Evolutionary conservation across 2,797 vertebrate genomes (phyloP), one percentile per base, ranked within the genome.

Genomic region (Percopsis omiscomaycus): DNA sequence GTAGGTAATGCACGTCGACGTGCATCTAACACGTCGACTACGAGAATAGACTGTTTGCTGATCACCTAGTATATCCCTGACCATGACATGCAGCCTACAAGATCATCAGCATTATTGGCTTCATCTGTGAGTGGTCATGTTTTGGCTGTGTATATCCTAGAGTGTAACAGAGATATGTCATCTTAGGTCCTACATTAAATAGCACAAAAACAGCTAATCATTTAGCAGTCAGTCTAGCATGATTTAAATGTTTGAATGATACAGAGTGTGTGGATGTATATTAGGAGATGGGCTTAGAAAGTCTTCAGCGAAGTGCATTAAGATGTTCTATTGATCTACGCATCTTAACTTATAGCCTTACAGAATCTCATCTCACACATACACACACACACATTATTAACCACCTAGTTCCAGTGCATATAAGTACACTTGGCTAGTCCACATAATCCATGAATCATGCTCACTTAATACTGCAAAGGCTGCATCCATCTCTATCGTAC

Each of bases 281-380:
- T 76, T 66, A 69, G 47, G 49, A 49, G 45, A 5, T 16, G 29
- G 32, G 15, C 46, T 64, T 46, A 14, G 49, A 77, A 73, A 76
- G 70, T 59, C 64, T 66, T 52, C 29, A 69, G 67, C 64, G 71
- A 68, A 66, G 50, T 70, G 67, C 80, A 86, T 88, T 78, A 84
- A 86, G 68, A 86, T 82, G 74, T 74, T 68, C 69, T 80, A 90
- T 89, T 75, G 81, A 89, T 89, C 77, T 50, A 68, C 69, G 78
- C 30, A 73, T 86, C 79, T 71, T 84, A 84, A 86, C 68, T 54
- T 78, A 77, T 69, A 79, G 74, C 71, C 71, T 46, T 64, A 73
- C 61, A 65, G 58, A 80, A 69, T 65, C 63, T 55, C 55, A 84
- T 88, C 82, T 86, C 60, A 70, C 49, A 44, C 59, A 59, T 4